Conservation (phyloP, 2,113 vertebrate genomes). For the Xyliphius kryptos region DNA sequence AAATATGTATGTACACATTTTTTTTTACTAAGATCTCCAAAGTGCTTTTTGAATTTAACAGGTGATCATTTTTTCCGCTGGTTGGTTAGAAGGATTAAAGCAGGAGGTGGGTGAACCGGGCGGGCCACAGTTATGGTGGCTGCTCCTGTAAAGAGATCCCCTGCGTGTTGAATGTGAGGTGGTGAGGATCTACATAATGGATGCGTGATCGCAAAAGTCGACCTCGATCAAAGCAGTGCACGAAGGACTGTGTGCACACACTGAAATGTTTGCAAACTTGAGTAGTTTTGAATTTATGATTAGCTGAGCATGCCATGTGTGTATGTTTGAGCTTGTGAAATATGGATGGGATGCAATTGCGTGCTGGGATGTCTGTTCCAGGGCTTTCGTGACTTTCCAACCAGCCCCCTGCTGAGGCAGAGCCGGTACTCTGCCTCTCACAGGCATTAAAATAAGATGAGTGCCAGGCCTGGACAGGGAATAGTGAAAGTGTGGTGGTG, state of each 20-base stretch:
- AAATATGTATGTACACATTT: too few species aligned
- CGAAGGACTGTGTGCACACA: slow-evolving; percentile 2
- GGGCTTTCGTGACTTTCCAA: slow-evolving; percentile 67
- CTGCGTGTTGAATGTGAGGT: not conserved
- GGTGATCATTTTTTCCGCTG: too few species aligned
- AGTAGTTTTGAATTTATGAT: slow-evolving; percentile 4
- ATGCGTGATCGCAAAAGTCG: slow-evolving; percentile 2
- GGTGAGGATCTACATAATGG: slow-evolving; percentile 1
- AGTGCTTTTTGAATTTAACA: too few species aligned
- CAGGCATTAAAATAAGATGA: slow-evolving; percentile 69
- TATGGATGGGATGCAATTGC: slow-evolving; percentile 1
- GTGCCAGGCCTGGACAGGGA: slow-evolving; percentile 19
- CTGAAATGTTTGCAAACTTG: slow-evolving; percentile 15
- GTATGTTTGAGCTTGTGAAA: slow-evolving; percentile 18
- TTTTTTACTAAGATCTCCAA: too few species aligned
- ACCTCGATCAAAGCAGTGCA: not conserved
- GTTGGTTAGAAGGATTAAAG: slow-evolving; percentile 40
- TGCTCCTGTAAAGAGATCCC: slow-evolving; percentile 19
- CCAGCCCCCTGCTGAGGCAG: slow-evolving; percentile 65
- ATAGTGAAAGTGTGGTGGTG: slow-evolving; percentile 48
- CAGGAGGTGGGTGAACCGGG: slow-evolving; percentile 28
- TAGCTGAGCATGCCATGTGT: not conserved
- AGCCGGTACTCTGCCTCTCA: slow-evolving; percentile 57
- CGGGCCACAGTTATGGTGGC: slow-evolving; percentile 3
- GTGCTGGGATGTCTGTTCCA: slow-evolving; percentile 26